Base-by-base conservation (phyloP, 2,113 vertebrate species). In the Brevimyrus niger region DNA sequence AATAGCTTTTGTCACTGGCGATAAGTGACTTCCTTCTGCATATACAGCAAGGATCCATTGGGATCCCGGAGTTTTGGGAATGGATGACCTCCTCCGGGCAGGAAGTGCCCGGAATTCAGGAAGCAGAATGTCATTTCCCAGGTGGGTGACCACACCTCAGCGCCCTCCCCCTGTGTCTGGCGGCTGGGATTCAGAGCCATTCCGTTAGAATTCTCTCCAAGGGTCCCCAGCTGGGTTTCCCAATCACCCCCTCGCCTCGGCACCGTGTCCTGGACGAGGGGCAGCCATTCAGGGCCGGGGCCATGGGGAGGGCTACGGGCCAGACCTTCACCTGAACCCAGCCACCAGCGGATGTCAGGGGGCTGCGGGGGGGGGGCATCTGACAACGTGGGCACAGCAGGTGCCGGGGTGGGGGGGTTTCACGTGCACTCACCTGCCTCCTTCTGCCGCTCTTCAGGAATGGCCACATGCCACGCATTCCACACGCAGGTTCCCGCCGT, bases 381-480 rank as follows among this genome's bases (percentile, higher is more conserved):
- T 19, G 73, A 80, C 31, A 42, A 38, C 10, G 5, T 38, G 73
- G 31, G 35, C 73, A 80, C 73, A 80, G 73, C 73, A 80, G 73
- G 73, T 80, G 73, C 73, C 4, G 31, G 35, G 15, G 31, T 31
- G 69, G 65, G 27, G 65, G 27, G 27, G n/a, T n/a, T n/a, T n/a
- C 69, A 76, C 69, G 5, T 35, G 61, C 1, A 27, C 87, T 88
- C 58, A 69, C 58, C 87, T 69, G 42, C 87, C 44, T 46, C 61
- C 89, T 31, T 35, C 58, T 9, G 42, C 55, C 19, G 89, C 92
- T 91, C 90, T 93, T 93, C 92, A 93, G 92, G 92, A 93, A 94
- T 89, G 90, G 90, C 90, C 31, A 87, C 92, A 93, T 94, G 91
- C 92, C 92, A 90, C 46, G 15, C 92, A 94, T 94, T 93, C 92